phyloP scores from a whole-genome alignment of 2,888 invertebrate species.

The Hofmannophila pseudospretella region DNA sequence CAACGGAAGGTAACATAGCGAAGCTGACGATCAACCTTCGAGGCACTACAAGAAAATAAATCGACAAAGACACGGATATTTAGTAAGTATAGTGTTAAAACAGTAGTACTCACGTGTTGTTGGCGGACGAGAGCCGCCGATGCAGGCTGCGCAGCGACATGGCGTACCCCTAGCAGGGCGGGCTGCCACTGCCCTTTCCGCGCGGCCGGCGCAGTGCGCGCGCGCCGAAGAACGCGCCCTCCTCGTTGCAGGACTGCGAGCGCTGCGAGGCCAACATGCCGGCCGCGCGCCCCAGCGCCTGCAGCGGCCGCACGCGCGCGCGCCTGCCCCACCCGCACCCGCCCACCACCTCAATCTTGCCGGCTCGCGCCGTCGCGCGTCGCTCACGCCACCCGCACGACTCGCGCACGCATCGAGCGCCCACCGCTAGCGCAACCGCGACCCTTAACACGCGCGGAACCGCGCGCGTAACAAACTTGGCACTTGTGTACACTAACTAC shows the following conservation, averaged over 20 bases:
- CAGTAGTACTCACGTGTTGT: slow-evolving; percentile 78
- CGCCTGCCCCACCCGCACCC: slow-evolving; percentile 74
- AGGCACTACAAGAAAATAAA: too few species aligned
- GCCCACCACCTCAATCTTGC: slow-evolving; percentile 74
- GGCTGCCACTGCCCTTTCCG: slow-evolving; percentile 77
- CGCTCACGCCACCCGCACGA: slow-evolving; percentile 14
- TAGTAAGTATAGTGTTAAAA: too few species aligned
- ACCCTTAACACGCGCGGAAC: slow-evolving; percentile 10
- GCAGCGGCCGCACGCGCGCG: slow-evolving; percentile 74
- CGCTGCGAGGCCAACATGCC: slow-evolving; percentile 74
- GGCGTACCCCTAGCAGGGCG: slow-evolving; percentile 80
- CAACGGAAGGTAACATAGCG: too few species aligned
- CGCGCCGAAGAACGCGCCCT: slow-evolving; percentile 76
- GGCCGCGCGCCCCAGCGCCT: slow-evolving; percentile 67
- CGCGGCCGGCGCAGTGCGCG: slow-evolving; percentile 77
- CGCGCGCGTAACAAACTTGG: slow-evolving; percentile 25
- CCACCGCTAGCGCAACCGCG: slow-evolving; percentile 12
- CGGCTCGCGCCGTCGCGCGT: slow-evolving; percentile 31
- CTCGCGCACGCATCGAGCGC: slow-evolving; percentile 24
- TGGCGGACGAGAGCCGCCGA: slow-evolving; percentile 79
- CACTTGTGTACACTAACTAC: slow-evolving; percentile 47
- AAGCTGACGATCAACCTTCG: too few species aligned
- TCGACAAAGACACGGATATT: too few species aligned
- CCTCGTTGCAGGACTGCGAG: slow-evolving; percentile 75
- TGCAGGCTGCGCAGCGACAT: slow-evolving; percentile 82